Conservation (phyloP, 2,888 invertebrate genomes). For the Drosophila niveifrons region DNA sequence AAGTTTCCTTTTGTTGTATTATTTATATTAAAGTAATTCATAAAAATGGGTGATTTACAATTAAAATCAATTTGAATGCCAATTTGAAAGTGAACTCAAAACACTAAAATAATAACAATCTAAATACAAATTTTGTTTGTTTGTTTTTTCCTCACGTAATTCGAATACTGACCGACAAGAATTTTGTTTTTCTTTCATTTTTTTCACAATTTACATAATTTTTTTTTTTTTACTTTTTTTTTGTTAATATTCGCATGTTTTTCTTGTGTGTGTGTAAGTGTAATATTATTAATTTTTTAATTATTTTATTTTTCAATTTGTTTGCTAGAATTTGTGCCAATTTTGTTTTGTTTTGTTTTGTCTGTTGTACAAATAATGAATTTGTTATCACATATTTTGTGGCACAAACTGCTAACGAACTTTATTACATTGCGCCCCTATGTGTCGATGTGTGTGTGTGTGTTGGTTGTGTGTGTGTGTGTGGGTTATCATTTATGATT, state of each 20-base stretch:
- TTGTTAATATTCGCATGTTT: conserved; percentile 62
- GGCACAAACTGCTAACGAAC: conserved; percentile 74
- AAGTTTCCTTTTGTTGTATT: conserved; percentile 14
- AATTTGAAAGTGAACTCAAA: conserved; percentile 53
- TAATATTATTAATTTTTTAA: conserved; percentile 16
- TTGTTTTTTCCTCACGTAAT: conserved; percentile 65
- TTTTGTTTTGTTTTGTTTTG: conserved; percentile 39
- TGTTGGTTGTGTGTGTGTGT: conserved; percentile 27
- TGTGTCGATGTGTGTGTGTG: conserved; percentile 41
- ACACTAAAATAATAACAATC: conserved; percentile 56
- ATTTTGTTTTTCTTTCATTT: conserved; percentile 49
- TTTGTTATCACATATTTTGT: conserved; percentile 79
- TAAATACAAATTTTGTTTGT: conserved; percentile 51
- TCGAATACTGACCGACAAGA: conserved; percentile 79
- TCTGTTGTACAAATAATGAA: conserved; percentile 62
- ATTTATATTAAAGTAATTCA: conserved; percentile 5
- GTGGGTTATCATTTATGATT: conserved; percentile 13
- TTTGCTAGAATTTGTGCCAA: conserved; percentile 69
- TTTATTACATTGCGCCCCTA: conserved; percentile 64
- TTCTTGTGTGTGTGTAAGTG: conserved; percentile 21
- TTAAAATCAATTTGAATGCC: conserved; percentile 46
- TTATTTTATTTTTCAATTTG: conserved; percentile 27
- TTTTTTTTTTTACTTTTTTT: conserved; percentile 14
- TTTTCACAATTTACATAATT: conserved; percentile 43
- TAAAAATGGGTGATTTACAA: conserved; percentile 2